Percentiles rank a stretch among this genome's conserved stretches.
Evolutionary conservation across 1,140 invertebrate genomes (phyloP).

Genomic region (Dreissena polymorpha): DNA sequence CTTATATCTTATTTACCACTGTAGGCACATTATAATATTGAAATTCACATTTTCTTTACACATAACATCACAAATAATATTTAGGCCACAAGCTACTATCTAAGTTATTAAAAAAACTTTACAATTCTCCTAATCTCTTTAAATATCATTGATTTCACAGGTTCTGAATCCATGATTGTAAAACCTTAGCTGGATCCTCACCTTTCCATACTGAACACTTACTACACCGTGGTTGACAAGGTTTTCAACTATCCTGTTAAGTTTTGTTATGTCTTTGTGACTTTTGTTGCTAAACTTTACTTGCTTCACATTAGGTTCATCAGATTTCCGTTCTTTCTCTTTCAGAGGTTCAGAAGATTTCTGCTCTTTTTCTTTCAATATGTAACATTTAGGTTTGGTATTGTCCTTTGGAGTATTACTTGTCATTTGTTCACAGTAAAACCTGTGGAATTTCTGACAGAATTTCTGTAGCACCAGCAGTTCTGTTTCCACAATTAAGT

Average conservation of each 20-base stretch:
- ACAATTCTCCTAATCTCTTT: no score
- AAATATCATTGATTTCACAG: no score
- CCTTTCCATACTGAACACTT: not conserved
- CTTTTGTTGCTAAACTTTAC: not conserved
- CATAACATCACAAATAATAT: no score
- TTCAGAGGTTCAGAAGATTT: not conserved
- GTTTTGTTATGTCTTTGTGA: not conserved
- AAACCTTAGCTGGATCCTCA: not conserved
- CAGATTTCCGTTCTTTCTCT: not conserved
- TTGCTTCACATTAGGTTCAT: not conserved
- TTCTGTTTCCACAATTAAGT: conserved; percentile 19
- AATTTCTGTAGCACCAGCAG: conserved; percentile 22
- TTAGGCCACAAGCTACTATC: no score
- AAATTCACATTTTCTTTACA: no score
- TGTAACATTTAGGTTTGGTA: not conserved
- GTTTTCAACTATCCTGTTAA: not conserved
- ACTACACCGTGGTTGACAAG: not conserved
- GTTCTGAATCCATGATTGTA: no score
- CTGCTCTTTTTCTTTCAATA: not conserved
- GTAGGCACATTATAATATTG: no score
- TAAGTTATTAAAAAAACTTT: no score
- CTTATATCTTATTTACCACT: no score
- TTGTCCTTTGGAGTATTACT: not conserved
- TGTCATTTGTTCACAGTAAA: conserved; percentile 8
- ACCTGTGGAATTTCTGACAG: conserved; percentile 1